These are phyloP conservation scores for Peromyscus eremicus DNA, from an alignment of 2,797 vertebrate species.

Conservation along the genomic window DNA sequence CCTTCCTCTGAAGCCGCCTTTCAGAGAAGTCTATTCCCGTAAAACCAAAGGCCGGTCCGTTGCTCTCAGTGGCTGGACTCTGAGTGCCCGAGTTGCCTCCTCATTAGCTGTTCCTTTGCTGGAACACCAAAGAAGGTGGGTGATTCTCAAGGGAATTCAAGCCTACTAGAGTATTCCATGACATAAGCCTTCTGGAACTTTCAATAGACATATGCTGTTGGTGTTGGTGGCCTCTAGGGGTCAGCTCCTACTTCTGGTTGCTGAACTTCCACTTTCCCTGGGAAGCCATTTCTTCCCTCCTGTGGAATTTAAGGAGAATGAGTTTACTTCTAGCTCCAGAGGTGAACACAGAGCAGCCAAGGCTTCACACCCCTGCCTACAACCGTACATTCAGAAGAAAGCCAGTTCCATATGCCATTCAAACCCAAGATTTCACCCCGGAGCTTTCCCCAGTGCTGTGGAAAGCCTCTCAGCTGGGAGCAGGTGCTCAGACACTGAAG, in stretches of 20 bases:
- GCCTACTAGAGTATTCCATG: not conserved
- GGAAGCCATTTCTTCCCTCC: slow-evolving; percentile 22
- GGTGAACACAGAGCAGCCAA: not conserved
- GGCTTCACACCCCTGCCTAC: not conserved
- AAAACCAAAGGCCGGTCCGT: slow-evolving; percentile 37
- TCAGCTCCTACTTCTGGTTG: slow-evolving; percentile 56
- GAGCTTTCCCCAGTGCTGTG: slow-evolving; percentile 34
- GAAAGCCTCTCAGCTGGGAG: not conserved
- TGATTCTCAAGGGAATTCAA: slow-evolving; percentile 13
- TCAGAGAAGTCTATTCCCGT: slow-evolving; percentile 24
- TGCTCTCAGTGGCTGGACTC: not conserved
- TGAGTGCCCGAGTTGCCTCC: not conserved
- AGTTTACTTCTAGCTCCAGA: not conserved
- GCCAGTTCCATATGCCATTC: too few species aligned
- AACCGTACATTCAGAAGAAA: slow-evolving; percentile 38
- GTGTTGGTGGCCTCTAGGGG: not conserved
- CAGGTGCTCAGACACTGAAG: not conserved
- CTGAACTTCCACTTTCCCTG: not conserved
- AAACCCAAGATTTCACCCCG: slow-evolving; percentile 27
- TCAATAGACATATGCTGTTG: not conserved
- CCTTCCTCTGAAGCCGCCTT: slow-evolving; percentile 47
- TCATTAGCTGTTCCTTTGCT: not conserved
- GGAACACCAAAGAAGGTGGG: slow-evolving; percentile 44
- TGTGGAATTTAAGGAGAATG: not conserved
- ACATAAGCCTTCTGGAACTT: slow-evolving; percentile 4